These are phyloP conservation scores for Caenorhabditis becei DNA, from an alignment of 2,888 invertebrate species.

Conservation along the genomic window DNA sequence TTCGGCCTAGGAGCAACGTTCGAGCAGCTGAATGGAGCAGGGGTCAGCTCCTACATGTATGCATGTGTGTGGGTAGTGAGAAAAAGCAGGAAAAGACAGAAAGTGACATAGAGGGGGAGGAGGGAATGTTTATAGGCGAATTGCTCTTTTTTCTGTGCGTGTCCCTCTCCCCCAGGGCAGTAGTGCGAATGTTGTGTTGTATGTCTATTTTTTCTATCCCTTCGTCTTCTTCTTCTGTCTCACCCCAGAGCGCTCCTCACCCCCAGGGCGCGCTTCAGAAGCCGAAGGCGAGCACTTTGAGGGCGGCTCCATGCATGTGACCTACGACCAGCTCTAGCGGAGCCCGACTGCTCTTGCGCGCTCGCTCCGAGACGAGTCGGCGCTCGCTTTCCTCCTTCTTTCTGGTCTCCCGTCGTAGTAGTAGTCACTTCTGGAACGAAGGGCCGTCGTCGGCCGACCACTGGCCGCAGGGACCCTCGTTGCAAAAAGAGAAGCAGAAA, in stretches of 20 bases:
- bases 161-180: slow-evolving; percentile 63
- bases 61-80: slow-evolving; percentile 34
- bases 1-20: slow-evolving; percentile 33
- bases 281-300: slow-evolving; percentile 55
- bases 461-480: slow-evolving; percentile 29
- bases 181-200: slow-evolving; percentile 62
- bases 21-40: slow-evolving; percentile 50
- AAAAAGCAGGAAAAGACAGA: slow-evolving; percentile 58
- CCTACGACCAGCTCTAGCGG: slow-evolving; percentile 53
- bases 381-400: slow-evolving; percentile 42
- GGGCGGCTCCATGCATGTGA: slow-evolving; percentile 62
- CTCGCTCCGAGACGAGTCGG: slow-evolving; percentile 35
- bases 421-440: slow-evolving; percentile 62
- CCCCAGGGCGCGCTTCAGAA: slow-evolving; percentile 62
- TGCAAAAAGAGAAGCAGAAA: slow-evolving; percentile 43
- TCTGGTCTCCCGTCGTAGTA: slow-evolving; percentile 43
- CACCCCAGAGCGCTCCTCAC: slow-evolving; percentile 46
- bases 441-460: slow-evolving; percentile 28
- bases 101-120: slow-evolving; percentile 56
- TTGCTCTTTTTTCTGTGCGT: slow-evolving; percentile 64
- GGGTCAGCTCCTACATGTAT: slow-evolving; percentile 44
- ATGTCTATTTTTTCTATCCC: slow-evolving; percentile 60
- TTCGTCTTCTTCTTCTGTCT: slow-evolving; percentile 55
- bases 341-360: slow-evolving; percentile 29
- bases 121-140: slow-evolving; percentile 65